Percentiles rank a stretch among this genome's conserved stretches.
Conservation (phyloP, 2,888 invertebrate genomes). For the Bellardia pandia region DNA sequence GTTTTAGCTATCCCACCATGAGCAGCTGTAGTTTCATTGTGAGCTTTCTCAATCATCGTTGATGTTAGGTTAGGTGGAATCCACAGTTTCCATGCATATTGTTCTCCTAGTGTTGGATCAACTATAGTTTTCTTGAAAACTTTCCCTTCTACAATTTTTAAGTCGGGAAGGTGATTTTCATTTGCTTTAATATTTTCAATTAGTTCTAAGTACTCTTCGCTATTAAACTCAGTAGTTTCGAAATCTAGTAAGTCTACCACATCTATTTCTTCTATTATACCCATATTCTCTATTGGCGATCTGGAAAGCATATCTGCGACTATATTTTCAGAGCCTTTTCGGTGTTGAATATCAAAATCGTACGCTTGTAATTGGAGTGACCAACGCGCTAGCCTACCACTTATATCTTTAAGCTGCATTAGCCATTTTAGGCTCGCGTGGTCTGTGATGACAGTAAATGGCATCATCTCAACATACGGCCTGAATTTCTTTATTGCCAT, state of each 20-base stretch:
- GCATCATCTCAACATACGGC: too few species aligned
- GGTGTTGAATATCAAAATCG: conserved; percentile 33
- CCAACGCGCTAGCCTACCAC: conserved; percentile 35
- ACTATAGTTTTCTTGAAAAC: too few species aligned
- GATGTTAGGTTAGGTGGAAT: too few species aligned
- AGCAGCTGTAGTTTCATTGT: too few species aligned
- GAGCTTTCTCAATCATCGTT: too few species aligned
- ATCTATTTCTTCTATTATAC: not conserved
- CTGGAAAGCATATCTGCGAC: conserved; percentile 42
- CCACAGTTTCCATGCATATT: too few species aligned
- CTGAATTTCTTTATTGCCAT: too few species aligned
- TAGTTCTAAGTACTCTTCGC: conserved; percentile 40
- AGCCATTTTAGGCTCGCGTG: conserved; percentile 49
- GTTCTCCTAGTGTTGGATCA: too few species aligned
- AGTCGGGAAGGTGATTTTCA: conserved; percentile 24
- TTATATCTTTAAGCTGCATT: conserved; percentile 36
- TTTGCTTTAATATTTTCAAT: conserved; percentile 33
- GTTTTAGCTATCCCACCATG: too few species aligned
- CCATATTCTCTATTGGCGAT: not conserved
- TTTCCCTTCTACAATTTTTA: too few species aligned
- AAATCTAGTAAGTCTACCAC: conserved; percentile 6
- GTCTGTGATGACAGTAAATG: too few species aligned
- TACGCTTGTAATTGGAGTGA: conserved; percentile 37
- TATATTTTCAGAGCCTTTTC: conserved; percentile 40
- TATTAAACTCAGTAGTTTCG: conserved; percentile 18